These are phyloP conservation scores for Atlantisia rogersi DNA, from an alignment of 2,113 vertebrate species.

Conservation along the genomic window DNA sequence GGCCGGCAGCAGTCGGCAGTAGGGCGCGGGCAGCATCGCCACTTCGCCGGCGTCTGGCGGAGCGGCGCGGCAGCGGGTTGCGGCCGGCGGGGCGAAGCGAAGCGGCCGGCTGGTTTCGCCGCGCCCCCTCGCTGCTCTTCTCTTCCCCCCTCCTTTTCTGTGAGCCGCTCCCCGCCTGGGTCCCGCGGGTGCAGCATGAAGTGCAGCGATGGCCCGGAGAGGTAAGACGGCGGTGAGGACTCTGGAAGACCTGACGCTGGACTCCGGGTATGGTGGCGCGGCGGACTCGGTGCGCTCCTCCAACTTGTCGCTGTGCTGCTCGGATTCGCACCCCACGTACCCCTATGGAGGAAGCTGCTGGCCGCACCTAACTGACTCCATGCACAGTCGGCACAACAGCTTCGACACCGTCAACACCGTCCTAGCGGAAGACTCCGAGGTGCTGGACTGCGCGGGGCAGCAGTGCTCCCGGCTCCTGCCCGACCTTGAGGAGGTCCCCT, in stretches of 20 bases:
- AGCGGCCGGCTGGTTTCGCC: neutral
- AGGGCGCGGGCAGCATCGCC: neutral
- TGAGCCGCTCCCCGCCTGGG: constrained; percentile 37
- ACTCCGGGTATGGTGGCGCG: constrained; percentile 99
- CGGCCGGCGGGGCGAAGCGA: neutral
- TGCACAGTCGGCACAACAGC: constrained; percentile 98
- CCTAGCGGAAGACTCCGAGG: constrained; percentile 96
- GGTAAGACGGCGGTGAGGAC: constrained; percentile 92
- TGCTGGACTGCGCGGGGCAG: constrained; percentile 95
- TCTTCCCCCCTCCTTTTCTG: neutral
- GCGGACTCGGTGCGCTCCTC: constrained; percentile 97
- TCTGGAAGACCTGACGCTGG: constrained; percentile 98
- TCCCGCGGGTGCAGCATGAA: constrained; percentile 89
- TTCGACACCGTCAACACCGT: constrained; percentile 98
- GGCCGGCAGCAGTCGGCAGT: too few species aligned
- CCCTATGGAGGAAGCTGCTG: constrained; percentile 92
- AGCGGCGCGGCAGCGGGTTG: neutral
- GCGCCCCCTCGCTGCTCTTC: neutral
- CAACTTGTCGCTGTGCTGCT: constrained; percentile 96
- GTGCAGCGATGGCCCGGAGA: constrained; percentile 93
- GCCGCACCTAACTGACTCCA: constrained; percentile 93
- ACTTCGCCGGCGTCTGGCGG: neutral
- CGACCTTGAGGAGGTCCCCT: constrained; percentile 98
- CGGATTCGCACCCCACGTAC: constrained; percentile 87
- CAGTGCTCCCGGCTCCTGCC: constrained; percentile 94